Base-by-base conservation (phyloP, 2,113 vertebrate species). In the Butorides virescens region DNA sequence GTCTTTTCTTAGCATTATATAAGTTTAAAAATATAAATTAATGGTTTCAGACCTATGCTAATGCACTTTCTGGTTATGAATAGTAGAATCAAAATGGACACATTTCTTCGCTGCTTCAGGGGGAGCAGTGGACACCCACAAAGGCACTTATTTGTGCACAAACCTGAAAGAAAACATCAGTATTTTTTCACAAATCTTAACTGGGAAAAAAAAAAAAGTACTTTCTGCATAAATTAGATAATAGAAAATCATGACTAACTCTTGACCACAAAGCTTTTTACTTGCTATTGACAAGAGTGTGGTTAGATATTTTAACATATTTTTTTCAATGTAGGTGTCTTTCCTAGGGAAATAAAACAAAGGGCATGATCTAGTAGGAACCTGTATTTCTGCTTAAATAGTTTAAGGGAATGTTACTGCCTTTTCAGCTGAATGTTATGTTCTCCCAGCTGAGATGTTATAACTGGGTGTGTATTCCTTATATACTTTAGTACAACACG, bases 171-270 rank as follows among this genome's bases (percentile, higher is more conserved):
- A 86, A 92, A 73, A 68, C 27, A 44, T 12, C 39, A 52, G 23
- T 58, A 14, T 63, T 79, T 75, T 92, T 86, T 62, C 53, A 39
- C 18, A 52, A 5, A 27, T 68, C 9, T 15, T 70, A 52, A 37
- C 2, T 5, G 14, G 42, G 8, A 11, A 6, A 9, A 4, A 11
- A 4, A n/a, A 58, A 29, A 23, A 21, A 42, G 3, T n/a, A 42
- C 12, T 66, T 89, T 77, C 42, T 19, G 4, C 7, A 10, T 63
- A 46, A 80, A 49, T 71, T 26, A 82, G 32, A 16, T 50, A 55
- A 36, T 30, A 65, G 23, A 62, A 86, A 80, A 30, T 66, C 23
- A 18, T 44, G 5, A 23, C 18, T 49, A 53, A 53, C 25, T 37
- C 56, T 56, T 59, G 25, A 7, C 10, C 91, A 11, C 50, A 58